A percentile compares a stretch with the other conserved stretches of the same genome.
Conservation (phyloP, 2,888 invertebrate species). For the Standfussiana lucernea region DNA sequence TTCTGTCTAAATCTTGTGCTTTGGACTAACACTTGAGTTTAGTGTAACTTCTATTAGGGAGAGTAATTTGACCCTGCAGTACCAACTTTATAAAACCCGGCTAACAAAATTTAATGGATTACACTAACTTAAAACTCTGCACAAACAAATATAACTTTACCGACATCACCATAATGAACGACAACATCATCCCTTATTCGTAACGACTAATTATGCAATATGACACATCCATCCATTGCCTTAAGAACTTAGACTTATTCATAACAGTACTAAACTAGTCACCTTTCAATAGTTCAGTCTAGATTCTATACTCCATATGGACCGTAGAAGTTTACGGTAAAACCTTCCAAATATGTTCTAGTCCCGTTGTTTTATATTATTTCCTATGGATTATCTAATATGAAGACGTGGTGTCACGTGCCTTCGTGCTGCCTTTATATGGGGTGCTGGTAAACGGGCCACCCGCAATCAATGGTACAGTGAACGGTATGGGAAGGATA, state of each 20-base stretch:
- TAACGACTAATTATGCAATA: neutral
- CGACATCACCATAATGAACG: neutral
- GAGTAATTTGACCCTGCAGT: no score
- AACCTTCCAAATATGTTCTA: constrained; percentile 43
- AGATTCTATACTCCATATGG: constrained; percentile 14
- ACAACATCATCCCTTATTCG: neutral
- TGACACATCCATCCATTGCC: neutral
- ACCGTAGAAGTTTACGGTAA: constrained; percentile 39
- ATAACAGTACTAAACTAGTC: neutral
- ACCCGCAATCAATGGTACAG: constrained; percentile 39
- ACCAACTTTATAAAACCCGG: no score
- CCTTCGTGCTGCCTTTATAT: constrained; percentile 21
- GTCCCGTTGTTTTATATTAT: constrained; percentile 52
- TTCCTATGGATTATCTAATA: constrained; percentile 57
- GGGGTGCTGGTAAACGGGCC: constrained; percentile 35
- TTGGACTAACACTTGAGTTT: no score
- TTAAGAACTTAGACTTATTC: neutral
- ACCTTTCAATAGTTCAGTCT: neutral
- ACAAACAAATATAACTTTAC: neutral
- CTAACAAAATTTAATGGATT: no score
- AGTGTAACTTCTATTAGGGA: no score
- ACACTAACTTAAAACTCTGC: no score
- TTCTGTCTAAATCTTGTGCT: no score
- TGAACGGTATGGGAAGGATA: constrained; percentile 31
- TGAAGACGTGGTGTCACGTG: constrained; percentile 42